phyloP scores from a whole-genome alignment of 2,797 vertebrate genomes.

The Halcyon smyrnensis region DNA sequence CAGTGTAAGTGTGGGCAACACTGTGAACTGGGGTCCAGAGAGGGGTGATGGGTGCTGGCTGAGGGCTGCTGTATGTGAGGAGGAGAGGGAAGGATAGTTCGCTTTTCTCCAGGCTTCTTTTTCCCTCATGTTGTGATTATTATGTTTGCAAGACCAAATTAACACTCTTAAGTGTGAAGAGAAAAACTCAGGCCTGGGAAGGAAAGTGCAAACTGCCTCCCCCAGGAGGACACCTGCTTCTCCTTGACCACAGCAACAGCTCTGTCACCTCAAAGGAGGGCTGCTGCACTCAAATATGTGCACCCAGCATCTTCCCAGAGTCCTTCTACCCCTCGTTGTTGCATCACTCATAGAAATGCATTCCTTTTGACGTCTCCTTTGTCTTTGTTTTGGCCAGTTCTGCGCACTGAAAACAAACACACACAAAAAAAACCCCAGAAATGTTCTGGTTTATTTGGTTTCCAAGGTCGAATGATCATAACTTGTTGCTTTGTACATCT shows the following conservation, averaged over 20 bases:
- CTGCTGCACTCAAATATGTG: background rate
- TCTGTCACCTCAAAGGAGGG: background rate
- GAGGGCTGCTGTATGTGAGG: background rate
- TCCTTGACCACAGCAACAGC: background rate
- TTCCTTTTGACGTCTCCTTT: background rate
- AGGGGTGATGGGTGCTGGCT: background rate
- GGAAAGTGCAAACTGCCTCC: background rate
- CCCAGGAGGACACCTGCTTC: background rate
- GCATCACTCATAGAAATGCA: fast-evolving
- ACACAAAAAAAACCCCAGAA: background rate
- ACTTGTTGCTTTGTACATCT: background rate
- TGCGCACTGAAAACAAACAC: background rate
- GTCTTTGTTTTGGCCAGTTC: background rate
- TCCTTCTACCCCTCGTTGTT: background rate
- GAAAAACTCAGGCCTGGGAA: background rate
- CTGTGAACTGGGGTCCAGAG: fast-evolving
- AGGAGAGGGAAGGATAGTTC: background rate
- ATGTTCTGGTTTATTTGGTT: background rate
- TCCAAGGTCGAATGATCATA: background rate
- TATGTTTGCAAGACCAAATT: background rate
- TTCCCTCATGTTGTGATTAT: background rate
- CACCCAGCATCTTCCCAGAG: background rate
- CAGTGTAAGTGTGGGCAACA: background rate
- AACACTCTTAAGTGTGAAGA: background rate
- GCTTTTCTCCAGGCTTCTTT: background rate